Evolutionary conservation across 2,797 vertebrate genomes (phyloP), one percentile per base, ranked within the genome.

Genomic region (Dermochelys coriacea): DNA sequence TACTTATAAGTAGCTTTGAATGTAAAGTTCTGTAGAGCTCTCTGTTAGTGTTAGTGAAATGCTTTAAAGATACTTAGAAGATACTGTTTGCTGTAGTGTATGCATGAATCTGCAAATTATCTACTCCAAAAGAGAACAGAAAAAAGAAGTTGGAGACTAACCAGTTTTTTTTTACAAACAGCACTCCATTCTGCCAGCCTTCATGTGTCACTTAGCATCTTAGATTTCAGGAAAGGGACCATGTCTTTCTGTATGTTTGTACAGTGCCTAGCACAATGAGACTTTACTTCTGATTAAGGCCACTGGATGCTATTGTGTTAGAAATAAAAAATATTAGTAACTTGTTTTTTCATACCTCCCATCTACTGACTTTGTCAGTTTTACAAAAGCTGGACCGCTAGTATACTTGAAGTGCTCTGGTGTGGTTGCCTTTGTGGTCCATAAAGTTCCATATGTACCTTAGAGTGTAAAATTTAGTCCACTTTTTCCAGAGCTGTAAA

Each of bases 281-380:
- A 19, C 87, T 71, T 75, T 0, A 0, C 1, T 3, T 37, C 34
- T 1, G 8, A 1, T 18, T 57, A 54, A 64, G 27, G 10, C 68
- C 31, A 75, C 45, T 94, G 21, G 47, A 34, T 18, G 34, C 18
- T 8, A 3, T 2, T 16, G 2, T 77, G 45, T 37, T 10, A 82
- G 77, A 90, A 95, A 71, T n/a, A 31, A 47, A 29, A 47, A 1
- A 9, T 91, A 59, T 89, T 64, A 85, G 47, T 77, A 85, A 54
- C 80, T 91, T 59, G 23, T 71, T 68, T 68, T 71, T 71, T 71
- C 37, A 71, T 5, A 23, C 21, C 5, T 93, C 92, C 47, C 25
- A 16, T 55, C 81, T 14, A 1, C 75, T 84, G 88, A 61, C 9
- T 52, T 93, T 51, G 47, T 84, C 93, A 1, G 0, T 93, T 93